Evolutionary conservation across 2,888 invertebrate species (phyloP).

Genomic region (Scrobipalpa costella): DNA sequence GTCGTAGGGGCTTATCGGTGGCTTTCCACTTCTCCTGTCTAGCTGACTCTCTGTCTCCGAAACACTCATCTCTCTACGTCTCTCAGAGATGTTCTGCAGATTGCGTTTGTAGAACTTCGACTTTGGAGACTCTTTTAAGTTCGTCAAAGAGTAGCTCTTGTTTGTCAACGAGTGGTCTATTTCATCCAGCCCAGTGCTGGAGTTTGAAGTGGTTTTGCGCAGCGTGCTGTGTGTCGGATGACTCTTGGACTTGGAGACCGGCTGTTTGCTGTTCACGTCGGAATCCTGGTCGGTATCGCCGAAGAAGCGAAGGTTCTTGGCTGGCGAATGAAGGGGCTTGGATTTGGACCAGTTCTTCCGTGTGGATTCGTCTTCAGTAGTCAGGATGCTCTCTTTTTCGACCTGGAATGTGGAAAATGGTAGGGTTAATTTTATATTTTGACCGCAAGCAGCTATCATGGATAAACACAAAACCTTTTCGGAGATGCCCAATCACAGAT

Average conservation of each 20-base stretch:
- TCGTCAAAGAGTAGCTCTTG: constrained; percentile 72
- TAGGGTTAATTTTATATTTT: background rate
- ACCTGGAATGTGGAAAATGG: constrained; percentile 47
- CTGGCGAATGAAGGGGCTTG: constrained; percentile 68
- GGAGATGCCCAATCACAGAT: no score
- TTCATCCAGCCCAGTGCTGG: constrained; percentile 70
- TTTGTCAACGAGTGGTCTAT: constrained; percentile 63
- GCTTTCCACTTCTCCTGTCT: constrained; percentile 58
- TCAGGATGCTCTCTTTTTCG: constrained; percentile 74
- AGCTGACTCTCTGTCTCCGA: constrained; percentile 70
- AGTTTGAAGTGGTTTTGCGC: constrained; percentile 70
- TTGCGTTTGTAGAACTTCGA: constrained; percentile 58
- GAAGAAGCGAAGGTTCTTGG: constrained; percentile 90
- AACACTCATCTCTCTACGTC: constrained; percentile 54
- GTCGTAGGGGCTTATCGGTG: constrained; percentile 73
- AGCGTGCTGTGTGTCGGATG: constrained; percentile 59
- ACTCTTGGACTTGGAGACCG: constrained; percentile 56
- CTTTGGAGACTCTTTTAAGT: constrained; percentile 61
- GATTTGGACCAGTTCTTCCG: constrained; percentile 58
- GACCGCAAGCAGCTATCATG: no score
- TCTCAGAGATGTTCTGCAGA: constrained; percentile 81
- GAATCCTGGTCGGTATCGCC: constrained; percentile 92
- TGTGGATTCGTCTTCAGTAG: constrained; percentile 80
- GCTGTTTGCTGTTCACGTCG: constrained; percentile 76
- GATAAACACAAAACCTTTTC: no score